Percentiles rank a stretch among this genome's conserved stretches.
These are phyloP conservation scores for Coreoperca whiteheadi DNA, from an alignment of 2,113 vertebrate genomes.

Conservation along the genomic window DNA sequence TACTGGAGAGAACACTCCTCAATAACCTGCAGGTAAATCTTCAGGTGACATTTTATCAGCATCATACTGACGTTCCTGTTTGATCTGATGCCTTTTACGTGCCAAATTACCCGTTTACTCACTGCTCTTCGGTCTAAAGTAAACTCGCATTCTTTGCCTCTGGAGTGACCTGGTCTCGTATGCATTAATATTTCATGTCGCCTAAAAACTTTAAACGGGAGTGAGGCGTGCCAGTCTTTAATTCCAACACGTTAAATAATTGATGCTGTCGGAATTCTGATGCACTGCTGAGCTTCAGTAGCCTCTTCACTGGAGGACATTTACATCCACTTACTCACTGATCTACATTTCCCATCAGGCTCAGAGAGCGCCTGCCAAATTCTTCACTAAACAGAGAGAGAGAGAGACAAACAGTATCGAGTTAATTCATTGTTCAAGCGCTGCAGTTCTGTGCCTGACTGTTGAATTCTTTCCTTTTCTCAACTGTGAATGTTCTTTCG, in stretches of 20 bases:
- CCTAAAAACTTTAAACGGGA: constrained; percentile 67
- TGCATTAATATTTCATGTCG: constrained; percentile 59
- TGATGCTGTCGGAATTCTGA: constrained; percentile 57
- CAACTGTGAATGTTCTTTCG: background rate
- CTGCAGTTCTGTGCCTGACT: background rate
- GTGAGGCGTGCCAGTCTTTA: constrained; percentile 48
- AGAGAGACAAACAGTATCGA: background rate
- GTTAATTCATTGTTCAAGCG: constrained; percentile 5
- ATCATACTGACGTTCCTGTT: constrained; percentile 10
- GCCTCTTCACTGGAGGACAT: constrained; percentile 35
- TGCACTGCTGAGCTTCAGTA: constrained; percentile 37
- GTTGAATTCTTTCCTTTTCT: background rate
- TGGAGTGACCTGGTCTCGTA: constrained; percentile 16
- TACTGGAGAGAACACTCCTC: background rate
- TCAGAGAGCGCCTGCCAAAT: constrained; percentile 19
- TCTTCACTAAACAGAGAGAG: constrained; percentile 1
- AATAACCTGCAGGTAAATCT: constrained; percentile 13
- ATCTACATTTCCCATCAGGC: constrained; percentile 65
- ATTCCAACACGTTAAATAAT: constrained; percentile 63
- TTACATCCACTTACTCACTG: constrained; percentile 57
- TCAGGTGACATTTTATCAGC: constrained; percentile 19
- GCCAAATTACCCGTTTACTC: constrained; percentile 7
- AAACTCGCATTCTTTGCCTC: constrained; percentile 21
- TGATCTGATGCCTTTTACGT: background rate
- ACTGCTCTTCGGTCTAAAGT: constrained; percentile 5